Evolutionary conservation across 2,888 invertebrate genomes (phyloP), one percentile per base, ranked within the genome.

Genomic region (Flexamia atlantica): DNA sequence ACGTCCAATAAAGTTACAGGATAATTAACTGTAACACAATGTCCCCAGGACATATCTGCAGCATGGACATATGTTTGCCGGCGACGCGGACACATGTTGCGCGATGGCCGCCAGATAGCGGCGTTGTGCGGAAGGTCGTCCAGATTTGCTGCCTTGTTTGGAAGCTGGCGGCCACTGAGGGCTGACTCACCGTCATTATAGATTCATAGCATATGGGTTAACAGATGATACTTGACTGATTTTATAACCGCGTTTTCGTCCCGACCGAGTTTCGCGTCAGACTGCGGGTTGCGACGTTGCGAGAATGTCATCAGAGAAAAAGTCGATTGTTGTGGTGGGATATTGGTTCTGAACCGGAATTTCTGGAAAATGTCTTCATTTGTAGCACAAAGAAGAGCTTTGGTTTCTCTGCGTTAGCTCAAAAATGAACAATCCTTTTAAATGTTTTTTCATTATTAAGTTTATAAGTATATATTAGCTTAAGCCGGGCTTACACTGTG

Each of bases 161-260:
- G 70, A 70, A 70, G 23, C 40, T 14, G 36, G 28, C 20, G 36
- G 70, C 70, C 70, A 20, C 70, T 28, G 40, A 68, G 2, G 4
- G 70, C 70, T 70, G 70, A 70, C 7, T 70, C 70, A 70, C n/a
- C 70, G 40, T 17, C 70, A 70, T 70, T 70, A 70, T 70, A 70
- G n/a, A 70, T 70, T 70, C 70, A 70, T 70, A 70, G 70, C 70
- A 70, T 70, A 36, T 70, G 70, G 70, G 70, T 70, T 70, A 70
- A 70, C 70, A 70, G 70, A 40, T 70, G 70, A 40, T 64, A 64
- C 64, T 64, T 28, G 64, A 64, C 30, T 57, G 57, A 30, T 28
- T 64, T 30, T 25, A 64, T 28, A 64, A 30, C 64, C 64, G 28
- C 30, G 30, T 64, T 64, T 57, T 20, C 20, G 23, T 23, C 23